Evolutionary conservation across 2,797 vertebrate species (phyloP).

Genomic region (Strix occidentalis): DNA sequence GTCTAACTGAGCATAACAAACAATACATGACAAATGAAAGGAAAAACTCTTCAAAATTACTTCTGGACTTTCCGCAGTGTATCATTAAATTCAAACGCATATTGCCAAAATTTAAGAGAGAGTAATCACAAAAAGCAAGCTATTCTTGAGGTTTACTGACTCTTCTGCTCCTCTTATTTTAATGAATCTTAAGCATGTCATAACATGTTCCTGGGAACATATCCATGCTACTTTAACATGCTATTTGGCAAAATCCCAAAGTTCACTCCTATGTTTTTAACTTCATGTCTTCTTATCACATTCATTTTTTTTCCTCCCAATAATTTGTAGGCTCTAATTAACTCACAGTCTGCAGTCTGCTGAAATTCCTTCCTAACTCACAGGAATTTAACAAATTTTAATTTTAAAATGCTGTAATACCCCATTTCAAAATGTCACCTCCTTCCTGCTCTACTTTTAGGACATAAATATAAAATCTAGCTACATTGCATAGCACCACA

Average conservation of each 20-base stretch:
- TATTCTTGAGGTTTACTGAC: neutral
- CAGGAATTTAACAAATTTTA: neutral
- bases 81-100: slow-evolving; percentile 5
- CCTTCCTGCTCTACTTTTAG: neutral
- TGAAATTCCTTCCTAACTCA: neutral
- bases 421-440: neutral
- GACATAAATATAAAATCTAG: neutral
- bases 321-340: neutral
- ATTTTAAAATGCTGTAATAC: neutral
- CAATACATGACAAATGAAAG: neutral
- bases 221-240: neutral
- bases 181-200: neutral
- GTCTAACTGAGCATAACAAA: neutral
- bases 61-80: neutral
- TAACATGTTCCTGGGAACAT: neutral
- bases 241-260: neutral
- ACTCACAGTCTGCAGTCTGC: neutral
- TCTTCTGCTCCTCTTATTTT: neutral
- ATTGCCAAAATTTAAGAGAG: slow-evolving; percentile 14
- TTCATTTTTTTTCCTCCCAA: neutral
- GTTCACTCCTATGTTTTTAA: neutral
- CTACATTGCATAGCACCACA: neutral
- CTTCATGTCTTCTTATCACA: neutral
- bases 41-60: neutral
- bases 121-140: slow-evolving; percentile 3